Percentiles rank a stretch among this genome's conserved stretches.
Conservation (phyloP, 2,888 invertebrate species). For the Drosophila planitibia region DNA sequence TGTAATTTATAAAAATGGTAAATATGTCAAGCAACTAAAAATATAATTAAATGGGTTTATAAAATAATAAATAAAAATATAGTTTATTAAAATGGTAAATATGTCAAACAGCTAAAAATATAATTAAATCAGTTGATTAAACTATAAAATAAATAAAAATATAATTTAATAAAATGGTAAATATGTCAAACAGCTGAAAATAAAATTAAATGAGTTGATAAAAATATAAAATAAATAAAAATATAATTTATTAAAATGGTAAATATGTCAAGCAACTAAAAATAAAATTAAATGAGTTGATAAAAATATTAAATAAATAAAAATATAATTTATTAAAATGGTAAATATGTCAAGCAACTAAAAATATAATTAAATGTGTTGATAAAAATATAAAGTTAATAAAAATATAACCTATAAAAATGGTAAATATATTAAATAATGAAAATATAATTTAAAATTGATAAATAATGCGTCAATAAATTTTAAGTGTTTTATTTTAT, state of each 20-base stretch:
- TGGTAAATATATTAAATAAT: neutral
- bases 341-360: neutral
- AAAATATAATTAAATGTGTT: too few species aligned
- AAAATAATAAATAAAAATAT: neutral
- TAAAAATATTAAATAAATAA: neutral
- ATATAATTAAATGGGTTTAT: neutral
- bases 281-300: neutral
- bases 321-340: neutral
- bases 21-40: neutral
- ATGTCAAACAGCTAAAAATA: too few species aligned
- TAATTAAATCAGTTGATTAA: too few species aligned
- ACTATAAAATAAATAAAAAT: neutral
- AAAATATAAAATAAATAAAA: neutral
- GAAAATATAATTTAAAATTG: neutral
- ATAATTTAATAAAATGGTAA: neutral
- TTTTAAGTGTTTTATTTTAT: neutral
- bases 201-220: too few species aligned
- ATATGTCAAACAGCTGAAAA: too few species aligned
- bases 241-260: neutral
- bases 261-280: neutral
- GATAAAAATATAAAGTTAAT: too few species aligned
- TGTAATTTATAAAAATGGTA: neutral
- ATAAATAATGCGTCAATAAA: neutral
- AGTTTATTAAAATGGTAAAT: neutral
- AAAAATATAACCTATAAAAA: too few species aligned